A percentile compares a stretch with the other conserved stretches of the same genome.
phyloP scores from a whole-genome alignment of 2,797 vertebrate species.

The Microhierax caerulescens region DNA sequence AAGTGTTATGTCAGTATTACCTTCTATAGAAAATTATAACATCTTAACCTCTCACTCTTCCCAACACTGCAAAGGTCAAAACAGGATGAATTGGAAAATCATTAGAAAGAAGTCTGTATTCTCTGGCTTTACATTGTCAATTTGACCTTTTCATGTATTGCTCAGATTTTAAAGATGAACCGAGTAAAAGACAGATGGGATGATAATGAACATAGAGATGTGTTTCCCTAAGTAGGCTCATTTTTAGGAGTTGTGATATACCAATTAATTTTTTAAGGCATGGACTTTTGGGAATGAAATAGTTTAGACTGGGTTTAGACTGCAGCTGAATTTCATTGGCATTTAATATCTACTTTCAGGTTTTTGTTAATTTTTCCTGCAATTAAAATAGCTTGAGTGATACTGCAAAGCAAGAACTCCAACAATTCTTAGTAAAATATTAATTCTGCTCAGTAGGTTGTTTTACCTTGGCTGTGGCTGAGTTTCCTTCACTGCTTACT shows the following conservation, averaged over 20 bases:
- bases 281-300: conserved; percentile 11
- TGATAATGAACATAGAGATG: conserved; percentile 21
- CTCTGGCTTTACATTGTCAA: neutral
- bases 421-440: neutral
- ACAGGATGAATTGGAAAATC: neutral
- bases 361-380: neutral
- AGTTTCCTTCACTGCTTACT: neutral
- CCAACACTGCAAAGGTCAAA: neutral
- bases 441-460: neutral
- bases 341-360: conserved; percentile 14
- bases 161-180: conserved; percentile 11
- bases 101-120: conserved; percentile 1
- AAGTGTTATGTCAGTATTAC: neutral
- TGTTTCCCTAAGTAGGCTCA: conserved; percentile 2
- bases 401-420: neutral
- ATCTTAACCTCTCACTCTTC: neutral
- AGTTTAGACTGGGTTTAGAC: conserved; percentile 9
- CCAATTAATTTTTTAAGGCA: conserved; percentile 41
- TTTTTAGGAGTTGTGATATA: conserved; percentile 40
- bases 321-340: conserved; percentile 20
- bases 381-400: neutral
- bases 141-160: conserved; percentile 38
- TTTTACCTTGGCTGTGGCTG: neutral
- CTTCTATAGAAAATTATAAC: neutral
- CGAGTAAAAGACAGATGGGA: conserved; percentile 40